Base-by-base conservation (phyloP, 2,888 invertebrate species). In the Zonitis immaculata region DNA sequence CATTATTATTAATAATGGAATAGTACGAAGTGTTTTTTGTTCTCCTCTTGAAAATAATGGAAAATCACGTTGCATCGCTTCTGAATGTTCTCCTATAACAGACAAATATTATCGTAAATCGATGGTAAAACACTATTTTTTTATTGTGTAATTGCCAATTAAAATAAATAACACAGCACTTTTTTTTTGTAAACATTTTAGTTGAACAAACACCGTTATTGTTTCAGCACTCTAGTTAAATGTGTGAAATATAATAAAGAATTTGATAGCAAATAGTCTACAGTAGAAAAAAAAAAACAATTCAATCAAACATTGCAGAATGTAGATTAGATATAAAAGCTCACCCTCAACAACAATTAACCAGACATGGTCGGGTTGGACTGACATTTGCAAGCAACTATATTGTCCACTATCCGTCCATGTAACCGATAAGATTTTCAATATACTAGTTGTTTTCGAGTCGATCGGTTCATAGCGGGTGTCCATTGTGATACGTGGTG, bases 321-420 rank as follows among this genome's bases (percentile, higher is more conserved):
- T n/a, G n/a, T n/a, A n/a, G n/a, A n/a, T n/a, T n/a, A n/a, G n/a
- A n/a, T n/a, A 50, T 27, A 12, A 47, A 32, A 35, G 53, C 70
- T 67, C 72, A 86, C 86, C 84, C 80, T 85, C 84, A 64, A 86
- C 77, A 47, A 86, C 82, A 60, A 82, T 79, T 46, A 88, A 80
- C 65, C 79, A 78, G 22, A 86, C 79, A 16, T 80, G 78, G 52
- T 82, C 82, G 25, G 79, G 77, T 47, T 81, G 75, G 25, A 80
- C 78, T 22, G 82, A 80, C 63, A 82, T 79, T 45, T 86, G 80
- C 49, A 82, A 78, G 68, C 88, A 88, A 53, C 86, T 85, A 75
- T 88, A 88, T 73, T 79, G 74, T 16, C 82, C 81, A 49, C 78
- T 76, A 69, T 81, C 84, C 65, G 73, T 68, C 57, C 75, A 64